Percentiles rank a stretch among this genome's conserved stretches.
Conservation (phyloP, 1,140 invertebrate species). For the Calliphora vicina region DNA sequence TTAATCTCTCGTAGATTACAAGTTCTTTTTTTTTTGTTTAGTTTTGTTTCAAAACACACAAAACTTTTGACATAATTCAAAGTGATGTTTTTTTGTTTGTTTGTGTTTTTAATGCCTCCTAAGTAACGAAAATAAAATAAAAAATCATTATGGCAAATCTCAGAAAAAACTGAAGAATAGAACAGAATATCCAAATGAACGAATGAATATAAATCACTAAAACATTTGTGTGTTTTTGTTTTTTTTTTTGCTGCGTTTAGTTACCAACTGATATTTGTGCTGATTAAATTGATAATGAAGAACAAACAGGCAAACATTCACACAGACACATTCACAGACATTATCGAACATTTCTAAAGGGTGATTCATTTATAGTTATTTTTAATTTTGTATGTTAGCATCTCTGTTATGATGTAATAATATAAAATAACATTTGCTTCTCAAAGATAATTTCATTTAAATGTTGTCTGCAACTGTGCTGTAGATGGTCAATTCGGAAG, state of each 20-base stretch:
- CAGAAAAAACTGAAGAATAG: not conserved
- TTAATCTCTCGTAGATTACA: not conserved
- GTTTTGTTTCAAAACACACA: not conserved
- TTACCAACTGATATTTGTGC: slow-evolving; percentile 7
- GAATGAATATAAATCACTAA: not conserved
- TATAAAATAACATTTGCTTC: too few species aligned
- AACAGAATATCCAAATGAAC: not conserved
- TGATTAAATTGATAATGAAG: slow-evolving; percentile 17
- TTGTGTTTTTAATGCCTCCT: not conserved
- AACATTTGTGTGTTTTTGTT: too few species aligned
- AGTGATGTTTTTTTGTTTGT: not conserved
- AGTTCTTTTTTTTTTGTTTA: not conserved
- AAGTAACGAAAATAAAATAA: not conserved
- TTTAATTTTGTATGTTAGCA: too few species aligned
- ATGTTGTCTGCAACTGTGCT: too few species aligned
- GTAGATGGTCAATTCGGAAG: too few species aligned
- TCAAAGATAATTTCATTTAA: too few species aligned
- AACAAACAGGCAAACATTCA: not conserved
- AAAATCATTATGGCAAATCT: not conserved
- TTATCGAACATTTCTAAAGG: too few species aligned
- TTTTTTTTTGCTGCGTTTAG: not conserved
- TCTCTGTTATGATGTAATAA: too few species aligned
- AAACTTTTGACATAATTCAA: not conserved
- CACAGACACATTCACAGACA: not conserved
- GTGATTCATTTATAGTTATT: too few species aligned